phyloP scores from a whole-genome alignment of 2,888 invertebrate genomes.

The Dastarcus helophoroides region DNA sequence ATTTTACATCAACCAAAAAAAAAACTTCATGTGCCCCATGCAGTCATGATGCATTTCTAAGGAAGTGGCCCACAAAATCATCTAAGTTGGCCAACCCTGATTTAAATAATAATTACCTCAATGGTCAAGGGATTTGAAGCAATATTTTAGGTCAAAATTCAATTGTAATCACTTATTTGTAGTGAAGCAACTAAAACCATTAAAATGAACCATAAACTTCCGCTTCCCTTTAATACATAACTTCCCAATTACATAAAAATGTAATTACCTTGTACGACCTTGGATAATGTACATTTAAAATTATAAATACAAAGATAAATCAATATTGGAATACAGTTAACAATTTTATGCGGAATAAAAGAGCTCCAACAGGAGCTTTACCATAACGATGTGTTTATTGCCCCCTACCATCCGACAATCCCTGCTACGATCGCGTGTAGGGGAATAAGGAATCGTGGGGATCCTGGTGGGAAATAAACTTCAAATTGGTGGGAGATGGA shows the following conservation, averaged over 20 bases:
- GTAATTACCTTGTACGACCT: conserved; percentile 18
- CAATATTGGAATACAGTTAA: conserved; percentile 36
- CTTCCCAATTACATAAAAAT: not conserved
- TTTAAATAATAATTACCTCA: too few relatives aligned
- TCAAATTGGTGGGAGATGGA: conserved; percentile 13
- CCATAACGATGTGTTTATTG: conserved; percentile 40
- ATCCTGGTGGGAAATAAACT: conserved; percentile 18
- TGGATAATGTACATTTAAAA: conserved; percentile 20
- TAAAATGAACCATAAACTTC: too few relatives aligned
- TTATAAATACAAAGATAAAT: conserved; percentile 28
- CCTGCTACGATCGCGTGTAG: conserved; percentile 19
- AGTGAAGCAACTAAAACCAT: too few relatives aligned
- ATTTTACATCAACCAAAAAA: too few relatives aligned
- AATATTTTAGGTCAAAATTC: too few relatives aligned
- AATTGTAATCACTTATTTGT: too few relatives aligned
- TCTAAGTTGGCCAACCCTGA: too few relatives aligned
- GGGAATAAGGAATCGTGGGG: conserved; percentile 16
- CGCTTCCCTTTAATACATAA: not conserved
- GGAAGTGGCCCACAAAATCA: too few relatives aligned
- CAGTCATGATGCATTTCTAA: too few relatives aligned
- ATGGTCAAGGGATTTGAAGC: too few relatives aligned
- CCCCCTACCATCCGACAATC: conserved; percentile 20
- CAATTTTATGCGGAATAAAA: conserved; percentile 37
- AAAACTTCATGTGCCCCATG: too few relatives aligned
- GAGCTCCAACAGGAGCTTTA: conserved; percentile 36